Percentiles rank a stretch among this genome's conserved stretches.
phyloP scores from a whole-genome alignment of 2,113 vertebrate genomes.

The Lethenteron reissneri region DNA sequence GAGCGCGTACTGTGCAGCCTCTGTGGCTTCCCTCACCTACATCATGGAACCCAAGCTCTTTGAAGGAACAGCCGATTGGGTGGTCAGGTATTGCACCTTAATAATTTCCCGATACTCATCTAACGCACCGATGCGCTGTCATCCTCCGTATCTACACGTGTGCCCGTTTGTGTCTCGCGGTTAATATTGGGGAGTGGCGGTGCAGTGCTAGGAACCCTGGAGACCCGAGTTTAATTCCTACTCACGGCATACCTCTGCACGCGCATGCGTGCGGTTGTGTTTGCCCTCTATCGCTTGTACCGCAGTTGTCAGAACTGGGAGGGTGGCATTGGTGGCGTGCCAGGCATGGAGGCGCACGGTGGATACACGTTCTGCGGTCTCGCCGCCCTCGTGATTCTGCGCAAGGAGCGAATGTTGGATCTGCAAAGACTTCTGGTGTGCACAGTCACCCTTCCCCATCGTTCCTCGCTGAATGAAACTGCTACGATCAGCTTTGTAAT shows the following conservation, averaged over 20 bases:
- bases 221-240: too few species aligned
- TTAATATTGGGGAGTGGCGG: too few species aligned
- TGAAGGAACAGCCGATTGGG: slow-evolving; percentile 62
- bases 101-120: too few species aligned
- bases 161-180: too few species aligned
- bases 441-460: too few species aligned
- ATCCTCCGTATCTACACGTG: too few species aligned
- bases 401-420: slow-evolving; percentile 61
- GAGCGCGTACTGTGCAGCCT: slow-evolving; percentile 69
- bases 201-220: too few species aligned
- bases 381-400: slow-evolving; percentile 64
- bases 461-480: too few species aligned
- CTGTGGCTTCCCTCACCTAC: slow-evolving; percentile 76
- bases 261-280: neutral
- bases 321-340: slow-evolving; percentile 68
- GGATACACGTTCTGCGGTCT: slow-evolving; percentile 87
- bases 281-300: neutral
- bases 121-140: too few species aligned
- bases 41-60: slow-evolving; percentile 47
- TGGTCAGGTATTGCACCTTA: slow-evolving; percentile 34
- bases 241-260: too few species aligned
- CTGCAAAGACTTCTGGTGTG: slow-evolving; percentile 22
- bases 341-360: slow-evolving; percentile 73
- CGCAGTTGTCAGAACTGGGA: slow-evolving; percentile 93
- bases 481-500: too few species aligned